Percentiles rank a stretch among this genome's conserved stretches.
phyloP scores from a whole-genome alignment of 2,888 invertebrate genomes.

The Stenchaetothrips biformis region DNA sequence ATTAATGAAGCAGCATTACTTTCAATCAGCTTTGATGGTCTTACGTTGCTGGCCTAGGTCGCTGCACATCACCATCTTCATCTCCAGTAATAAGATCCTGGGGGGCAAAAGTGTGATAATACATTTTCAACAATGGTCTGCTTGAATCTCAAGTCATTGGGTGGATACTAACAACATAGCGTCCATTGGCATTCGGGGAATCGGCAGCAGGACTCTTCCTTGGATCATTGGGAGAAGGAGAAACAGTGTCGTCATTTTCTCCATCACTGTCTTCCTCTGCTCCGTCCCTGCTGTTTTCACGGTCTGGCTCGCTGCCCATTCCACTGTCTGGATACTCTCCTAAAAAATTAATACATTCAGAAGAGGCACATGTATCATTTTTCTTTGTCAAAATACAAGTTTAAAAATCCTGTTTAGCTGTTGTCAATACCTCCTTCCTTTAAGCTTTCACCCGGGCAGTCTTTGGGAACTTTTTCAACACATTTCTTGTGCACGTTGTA shows the following conservation, averaged over 20 bases:
- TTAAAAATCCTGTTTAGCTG: conserved; percentile 17
- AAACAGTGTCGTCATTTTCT: conserved; percentile 41
- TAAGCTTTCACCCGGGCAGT: conserved; percentile 73
- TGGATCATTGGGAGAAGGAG: conserved; percentile 34
- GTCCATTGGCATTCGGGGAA: conserved; percentile 35
- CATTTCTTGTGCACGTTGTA: conserved; percentile 96
- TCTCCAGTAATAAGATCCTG: conserved; percentile 36
- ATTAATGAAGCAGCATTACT: neutral
- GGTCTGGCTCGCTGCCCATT: conserved; percentile 51
- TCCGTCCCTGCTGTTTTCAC: conserved; percentile 45
- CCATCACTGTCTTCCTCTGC: conserved; percentile 59
- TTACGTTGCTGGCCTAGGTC: conserved; percentile 1
- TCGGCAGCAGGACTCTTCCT: conserved; percentile 32
- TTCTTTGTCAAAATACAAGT: conserved; percentile 20
- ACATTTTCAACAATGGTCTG: neutral
- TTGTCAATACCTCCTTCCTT: conserved; percentile 36
- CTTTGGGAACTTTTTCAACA: conserved; percentile 80
- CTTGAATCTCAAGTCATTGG: conserved; percentile 25
- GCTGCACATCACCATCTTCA: conserved; percentile 31
- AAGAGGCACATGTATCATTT: neutral
- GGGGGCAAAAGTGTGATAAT: neutral
- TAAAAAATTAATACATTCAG: conserved; percentile 37
- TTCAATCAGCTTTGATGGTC: neutral
- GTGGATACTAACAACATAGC: neutral
- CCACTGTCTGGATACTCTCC: conserved; percentile 54